Evolutionary conservation across 2,888 invertebrate species (phyloP), one percentile per base, ranked within the genome.

Genomic region (Homarus gammarus): DNA sequence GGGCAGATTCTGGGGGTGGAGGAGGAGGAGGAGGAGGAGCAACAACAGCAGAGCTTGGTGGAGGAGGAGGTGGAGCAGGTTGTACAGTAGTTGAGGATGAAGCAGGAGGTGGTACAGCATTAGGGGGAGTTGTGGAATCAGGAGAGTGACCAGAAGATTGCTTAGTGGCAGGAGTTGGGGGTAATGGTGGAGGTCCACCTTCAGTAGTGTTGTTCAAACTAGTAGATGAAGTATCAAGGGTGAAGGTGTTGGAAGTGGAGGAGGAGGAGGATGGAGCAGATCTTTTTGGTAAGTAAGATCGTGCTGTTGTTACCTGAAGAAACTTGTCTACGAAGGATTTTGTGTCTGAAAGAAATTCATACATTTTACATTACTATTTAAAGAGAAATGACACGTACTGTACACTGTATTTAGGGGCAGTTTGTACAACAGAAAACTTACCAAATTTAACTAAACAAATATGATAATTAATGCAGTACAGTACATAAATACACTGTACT

Each of bases 261-360:
- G 87, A 81, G 22, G 84, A 84, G 5, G 88, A 77, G 22, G 88
- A 68, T 64, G 88, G 78, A 68, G 70, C 64, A 27, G 78, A 64
- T 18, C 84, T 44, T 40, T 89, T 89, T 22, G 88, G 88, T 44
- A 89, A 44, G 61, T 89, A 89, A 0, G 84, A 84, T 40, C 88
- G 44, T n/a, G 77, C 64, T 51, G 84, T 88, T 40, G 90, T 87
- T 36, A 91, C 91, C 70, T 86, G 82, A 33, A 91, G 68, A 40
- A 90, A 91, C 68, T 91, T 91, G 40, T 91, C 90, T n/a, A 91
- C 91, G 73, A 91, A 91, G 18, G 77, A 87, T 33, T 85, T 88
- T 36, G 91, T 91, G 73, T 91, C 91, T 91, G 90, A 31, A 77
- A 83, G 51, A 33, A 10, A 33, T 18, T n/a, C n/a, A n/a, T n/a